Conservation (phyloP, 1,140 invertebrate species). For the Panulirus ornatus region DNA sequence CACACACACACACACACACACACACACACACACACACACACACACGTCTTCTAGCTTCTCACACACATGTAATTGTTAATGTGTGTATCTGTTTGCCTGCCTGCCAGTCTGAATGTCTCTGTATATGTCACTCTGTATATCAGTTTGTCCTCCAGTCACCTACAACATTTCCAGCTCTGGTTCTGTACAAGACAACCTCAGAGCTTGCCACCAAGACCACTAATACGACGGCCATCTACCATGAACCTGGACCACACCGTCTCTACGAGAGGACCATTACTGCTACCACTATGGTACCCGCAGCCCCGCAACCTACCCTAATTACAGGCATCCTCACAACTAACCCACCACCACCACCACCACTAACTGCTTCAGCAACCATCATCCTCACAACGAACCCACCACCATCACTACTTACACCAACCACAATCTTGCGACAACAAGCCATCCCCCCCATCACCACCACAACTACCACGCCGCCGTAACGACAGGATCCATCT, state of each 20-base stretch:
- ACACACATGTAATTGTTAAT: neutral
- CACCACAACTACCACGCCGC: neutral
- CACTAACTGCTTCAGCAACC: neutral
- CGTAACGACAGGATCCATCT: neutral
- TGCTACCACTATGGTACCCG: too few relatives aligned
- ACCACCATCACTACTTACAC: neutral
- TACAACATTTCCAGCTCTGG: neutral
- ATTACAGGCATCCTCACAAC: too few relatives aligned
- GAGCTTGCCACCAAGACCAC: too few relatives aligned
- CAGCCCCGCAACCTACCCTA: too few relatives aligned
- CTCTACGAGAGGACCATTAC: too few relatives aligned
- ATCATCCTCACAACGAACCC: neutral
- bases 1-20: conserved; percentile 5
- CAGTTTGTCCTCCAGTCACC: neutral
- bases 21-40: neutral
- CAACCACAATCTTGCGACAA: too few relatives aligned
- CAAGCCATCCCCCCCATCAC: neutral
- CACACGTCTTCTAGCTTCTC: too few relatives aligned
- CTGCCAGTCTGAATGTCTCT: too few relatives aligned
- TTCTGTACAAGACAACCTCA: too few relatives aligned
- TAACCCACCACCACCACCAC: neutral
- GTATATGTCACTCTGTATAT: neutral
- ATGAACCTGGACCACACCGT: too few relatives aligned
- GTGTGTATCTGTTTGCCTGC: too few relatives aligned
- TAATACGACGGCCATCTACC: neutral